These are phyloP conservation scores for Saxidomus purpurata DNA, from an alignment of 1,140 invertebrate species.

Conservation along the genomic window DNA sequence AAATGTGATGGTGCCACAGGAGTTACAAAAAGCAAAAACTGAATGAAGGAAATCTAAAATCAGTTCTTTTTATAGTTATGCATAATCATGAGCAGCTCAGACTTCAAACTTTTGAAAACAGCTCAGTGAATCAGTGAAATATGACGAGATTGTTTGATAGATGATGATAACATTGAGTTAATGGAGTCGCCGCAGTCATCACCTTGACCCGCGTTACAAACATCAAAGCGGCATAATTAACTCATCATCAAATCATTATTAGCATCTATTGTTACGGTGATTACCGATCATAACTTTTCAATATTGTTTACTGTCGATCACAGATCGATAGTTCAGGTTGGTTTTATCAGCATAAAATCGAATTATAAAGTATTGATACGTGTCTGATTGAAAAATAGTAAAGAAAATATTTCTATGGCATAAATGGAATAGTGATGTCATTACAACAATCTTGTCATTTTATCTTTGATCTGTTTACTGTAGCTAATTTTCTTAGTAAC, in stretches of 20 bases:
- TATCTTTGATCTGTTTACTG: no score
- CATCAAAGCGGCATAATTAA: slow-evolving; percentile 23
- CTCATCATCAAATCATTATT: slow-evolving; percentile 19
- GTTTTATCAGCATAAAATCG: no score
- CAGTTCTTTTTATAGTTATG: neutral
- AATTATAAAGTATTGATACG: no score
- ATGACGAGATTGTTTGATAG: slow-evolving; percentile 20
- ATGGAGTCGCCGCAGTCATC: slow-evolving; percentile 19
- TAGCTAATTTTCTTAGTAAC: no score
- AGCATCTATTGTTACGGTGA: neutral
- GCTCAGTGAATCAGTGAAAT: neutral
- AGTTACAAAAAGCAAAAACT: no score
- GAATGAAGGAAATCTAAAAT: neutral
- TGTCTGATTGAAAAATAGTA: no score
- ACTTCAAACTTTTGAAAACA: neutral
- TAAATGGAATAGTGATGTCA: no score
- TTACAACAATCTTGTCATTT: no score
- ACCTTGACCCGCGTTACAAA: neutral
- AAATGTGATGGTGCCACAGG: neutral
- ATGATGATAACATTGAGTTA: slow-evolving; percentile 21
- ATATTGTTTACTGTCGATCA: neutral
- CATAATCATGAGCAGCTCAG: neutral
- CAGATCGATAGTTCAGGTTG: no score
- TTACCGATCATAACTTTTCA: no score
- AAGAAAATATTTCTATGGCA: no score